Conservation (phyloP, 2,888 invertebrate genomes). For the Cephus pulcher region DNA sequence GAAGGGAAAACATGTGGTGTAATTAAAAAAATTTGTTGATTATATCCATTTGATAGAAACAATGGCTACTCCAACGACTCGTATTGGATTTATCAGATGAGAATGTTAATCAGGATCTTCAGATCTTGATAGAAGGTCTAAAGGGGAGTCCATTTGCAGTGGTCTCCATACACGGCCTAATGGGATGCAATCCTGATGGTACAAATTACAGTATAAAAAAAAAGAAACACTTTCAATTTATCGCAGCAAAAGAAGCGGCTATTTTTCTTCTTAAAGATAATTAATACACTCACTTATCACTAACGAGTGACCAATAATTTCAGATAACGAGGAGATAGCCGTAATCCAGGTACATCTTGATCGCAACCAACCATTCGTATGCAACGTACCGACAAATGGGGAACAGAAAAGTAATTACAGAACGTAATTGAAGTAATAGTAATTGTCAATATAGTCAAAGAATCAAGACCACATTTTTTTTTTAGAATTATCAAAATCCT, state of each 20-base stretch:
- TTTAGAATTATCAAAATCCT: slow-evolving; percentile 1
- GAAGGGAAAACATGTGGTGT: background rate
- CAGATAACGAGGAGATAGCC: slow-evolving; percentile 40
- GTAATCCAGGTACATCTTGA: slow-evolving; percentile 33
- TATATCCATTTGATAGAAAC: slow-evolving; percentile 17
- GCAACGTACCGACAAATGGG: slow-evolving; percentile 31
- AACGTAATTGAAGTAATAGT: background rate
- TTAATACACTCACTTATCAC: background rate
- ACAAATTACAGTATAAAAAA: slow-evolving; percentile 19
- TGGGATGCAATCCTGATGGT: slow-evolving; percentile 39
- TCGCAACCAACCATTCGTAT: slow-evolving; percentile 32
- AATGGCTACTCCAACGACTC: slow-evolving; percentile 30
- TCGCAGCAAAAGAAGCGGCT: background rate
- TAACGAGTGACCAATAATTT: slow-evolving; percentile 18
- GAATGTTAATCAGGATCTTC: slow-evolving; percentile 23
- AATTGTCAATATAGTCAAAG: background rate
- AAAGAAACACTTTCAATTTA: background rate
- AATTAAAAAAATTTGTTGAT: background rate
- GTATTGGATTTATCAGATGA: slow-evolving; percentile 27
- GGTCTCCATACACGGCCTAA: slow-evolving; percentile 35
- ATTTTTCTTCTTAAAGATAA: background rate
- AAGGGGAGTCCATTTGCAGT: slow-evolving; percentile 33
- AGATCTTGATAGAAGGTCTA: slow-evolving; percentile 35
- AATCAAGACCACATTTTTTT: background rate
- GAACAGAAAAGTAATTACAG: slow-evolving; percentile 15